Conservation (phyloP, 2,888 invertebrate genomes). For the Leucophora obtusa region DNA sequence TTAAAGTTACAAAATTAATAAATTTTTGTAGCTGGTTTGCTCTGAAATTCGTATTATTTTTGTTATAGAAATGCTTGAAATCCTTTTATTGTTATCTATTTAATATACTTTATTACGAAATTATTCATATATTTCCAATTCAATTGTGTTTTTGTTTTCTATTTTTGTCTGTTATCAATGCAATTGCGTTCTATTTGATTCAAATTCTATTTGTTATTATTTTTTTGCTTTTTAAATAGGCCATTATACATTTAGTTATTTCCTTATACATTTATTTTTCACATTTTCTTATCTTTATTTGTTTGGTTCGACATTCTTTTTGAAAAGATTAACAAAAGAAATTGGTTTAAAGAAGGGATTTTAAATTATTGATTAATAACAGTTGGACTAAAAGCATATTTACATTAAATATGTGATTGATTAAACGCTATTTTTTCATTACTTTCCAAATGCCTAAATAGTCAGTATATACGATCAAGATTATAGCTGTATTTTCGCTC, state of each 20-base stretch:
- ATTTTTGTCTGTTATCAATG: slow-evolving; percentile 1
- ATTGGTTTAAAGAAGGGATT: background rate
- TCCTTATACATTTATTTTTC: background rate
- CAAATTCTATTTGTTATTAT: slow-evolving; percentile 1
- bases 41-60: too few relatives aligned
- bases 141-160: slow-evolving; percentile 3
- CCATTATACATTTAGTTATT: slow-evolving; percentile 16
- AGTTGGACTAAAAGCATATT: too few relatives aligned
- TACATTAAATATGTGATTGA: too few relatives aligned
- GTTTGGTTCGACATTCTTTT: background rate
- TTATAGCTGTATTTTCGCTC: too few relatives aligned
- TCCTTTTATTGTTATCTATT: background rate
- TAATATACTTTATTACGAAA: background rate
- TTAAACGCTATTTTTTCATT: too few relatives aligned
- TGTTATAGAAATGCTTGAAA: background rate
- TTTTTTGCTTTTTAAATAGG: slow-evolving; percentile 9
- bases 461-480: too few relatives aligned
- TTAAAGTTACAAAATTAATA: too few relatives aligned
- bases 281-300: background rate
- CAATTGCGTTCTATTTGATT: slow-evolving; percentile 8
- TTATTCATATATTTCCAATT: slow-evolving; percentile 6
- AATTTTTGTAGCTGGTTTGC: too few relatives aligned
- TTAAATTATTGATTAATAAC: too few relatives aligned
- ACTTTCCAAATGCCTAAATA: too few relatives aligned
- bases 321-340: background rate